These are phyloP conservation scores for Aradophagus sp. DNA, from an alignment of 1,140 invertebrate species.

Conservation along the genomic window DNA sequence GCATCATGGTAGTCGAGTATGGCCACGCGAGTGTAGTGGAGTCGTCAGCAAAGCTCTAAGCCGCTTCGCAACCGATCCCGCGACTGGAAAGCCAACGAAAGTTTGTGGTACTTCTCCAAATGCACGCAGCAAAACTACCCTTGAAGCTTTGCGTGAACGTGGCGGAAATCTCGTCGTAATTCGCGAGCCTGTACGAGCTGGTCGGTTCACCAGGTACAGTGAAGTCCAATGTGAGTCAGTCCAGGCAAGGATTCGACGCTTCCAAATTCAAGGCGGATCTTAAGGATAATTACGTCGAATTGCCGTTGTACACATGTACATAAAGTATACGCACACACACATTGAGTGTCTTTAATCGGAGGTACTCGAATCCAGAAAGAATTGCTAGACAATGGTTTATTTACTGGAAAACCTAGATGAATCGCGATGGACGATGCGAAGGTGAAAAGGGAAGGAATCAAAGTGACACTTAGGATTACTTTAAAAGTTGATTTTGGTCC, in stretches of 20 bases:
- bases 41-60: conserved; percentile 75
- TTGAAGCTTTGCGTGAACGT: conserved; percentile 67
- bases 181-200: conserved; percentile 74
- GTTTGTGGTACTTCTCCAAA: conserved; percentile 8
- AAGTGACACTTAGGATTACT: too few species aligned
- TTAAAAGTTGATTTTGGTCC: too few species aligned
- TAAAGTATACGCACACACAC: conserved; percentile 2
- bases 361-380: conserved; percentile 22
- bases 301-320: conserved; percentile 43
- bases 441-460: too few species aligned
- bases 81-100: conserved; percentile 35
- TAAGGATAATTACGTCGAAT: conserved; percentile 52
- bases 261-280: conserved; percentile 73
- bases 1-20: conserved; percentile 61
- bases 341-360: not conserved
- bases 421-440: too few species aligned
- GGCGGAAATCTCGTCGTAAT: conserved; percentile 76
- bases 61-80: conserved; percentile 68
- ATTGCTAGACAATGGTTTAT: too few species aligned
- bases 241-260: conserved; percentile 74
- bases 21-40: conserved; percentile 74
- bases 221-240: conserved; percentile 77
- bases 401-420: too few species aligned
- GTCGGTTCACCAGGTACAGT: conserved; percentile 74
- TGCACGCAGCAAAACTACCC: conserved; percentile 61